phyloP scores from a whole-genome alignment of 2,888 invertebrate species.

The Seladonia tumulorum region DNA sequence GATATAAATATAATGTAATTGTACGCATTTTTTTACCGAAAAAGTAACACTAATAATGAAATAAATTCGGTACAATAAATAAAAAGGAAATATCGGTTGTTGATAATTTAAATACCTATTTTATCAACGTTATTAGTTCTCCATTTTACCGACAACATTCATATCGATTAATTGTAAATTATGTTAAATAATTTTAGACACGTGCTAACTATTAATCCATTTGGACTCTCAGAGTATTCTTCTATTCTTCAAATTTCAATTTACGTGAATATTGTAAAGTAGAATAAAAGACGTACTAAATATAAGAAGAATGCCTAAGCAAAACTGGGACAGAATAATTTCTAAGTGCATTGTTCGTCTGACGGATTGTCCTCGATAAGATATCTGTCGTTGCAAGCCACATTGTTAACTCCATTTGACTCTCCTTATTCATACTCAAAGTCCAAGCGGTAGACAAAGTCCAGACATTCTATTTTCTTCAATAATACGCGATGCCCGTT shows the following conservation, averaged over 20 bases:
- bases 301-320: not conserved
- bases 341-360: not conserved
- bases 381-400: not conserved
- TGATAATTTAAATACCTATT: too few relatives aligned
- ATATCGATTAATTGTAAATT: too few relatives aligned
- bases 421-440: constrained; percentile 19
- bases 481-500: not conserved
- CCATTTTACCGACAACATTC: too few relatives aligned
- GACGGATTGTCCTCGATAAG: not conserved
- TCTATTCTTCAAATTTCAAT: not conserved
- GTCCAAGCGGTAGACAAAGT: constrained; percentile 37
- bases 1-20: too few relatives aligned
- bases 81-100: too few relatives aligned
- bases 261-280: not conserved
- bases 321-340: not conserved
- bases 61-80: too few relatives aligned
- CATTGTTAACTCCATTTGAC: constrained; percentile 42
- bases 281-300: not conserved
- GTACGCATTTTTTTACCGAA: too few relatives aligned
- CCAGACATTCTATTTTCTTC: constrained; percentile 17
- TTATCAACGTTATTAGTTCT: too few relatives aligned
- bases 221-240: too few relatives aligned
- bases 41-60: too few relatives aligned
- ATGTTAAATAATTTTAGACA: too few relatives aligned
- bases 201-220: too few relatives aligned